Evolutionary conservation across 2,888 invertebrate species (phyloP).

Genomic region (Sphaerophoria taeniata): DNA sequence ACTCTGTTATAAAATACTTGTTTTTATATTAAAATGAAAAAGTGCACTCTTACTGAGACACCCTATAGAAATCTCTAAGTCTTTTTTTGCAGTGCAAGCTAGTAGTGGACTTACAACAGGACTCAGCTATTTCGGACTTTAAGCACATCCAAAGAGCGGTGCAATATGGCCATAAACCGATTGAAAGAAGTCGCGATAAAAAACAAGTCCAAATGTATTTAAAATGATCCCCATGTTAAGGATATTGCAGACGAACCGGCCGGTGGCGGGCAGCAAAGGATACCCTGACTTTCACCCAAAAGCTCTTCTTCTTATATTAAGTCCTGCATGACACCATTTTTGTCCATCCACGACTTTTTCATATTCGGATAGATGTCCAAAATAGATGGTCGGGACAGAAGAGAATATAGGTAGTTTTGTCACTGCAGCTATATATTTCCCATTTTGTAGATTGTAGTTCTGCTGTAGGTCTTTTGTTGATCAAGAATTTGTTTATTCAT

Average conservation of each 20-base stretch:
- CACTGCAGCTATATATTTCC: constrained; percentile 25
- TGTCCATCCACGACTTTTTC: constrained; percentile 6
- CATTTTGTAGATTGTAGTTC: constrained; percentile 27
- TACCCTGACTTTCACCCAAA: constrained; percentile 24
- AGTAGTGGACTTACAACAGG: neutral
- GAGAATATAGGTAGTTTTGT: neutral
- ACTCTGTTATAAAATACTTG: too few species aligned
- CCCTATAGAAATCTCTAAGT: too few species aligned
- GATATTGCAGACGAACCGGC: constrained; percentile 22
- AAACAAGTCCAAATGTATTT: constrained; percentile 43
- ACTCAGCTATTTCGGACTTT: constrained; percentile 8
- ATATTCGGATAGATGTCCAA: constrained; percentile 1
- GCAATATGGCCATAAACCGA: neutral
- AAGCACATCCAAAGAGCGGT: constrained; percentile 26
- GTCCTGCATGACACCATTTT: neutral
- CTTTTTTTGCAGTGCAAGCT: neutral
- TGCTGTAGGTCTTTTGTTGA: constrained; percentile 24
- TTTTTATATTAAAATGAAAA: too few species aligned
- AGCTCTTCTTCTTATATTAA: constrained; percentile 1
- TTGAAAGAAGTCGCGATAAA: constrained; percentile 53
- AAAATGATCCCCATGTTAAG: constrained; percentile 33
- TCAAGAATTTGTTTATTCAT: constrained; percentile 65
- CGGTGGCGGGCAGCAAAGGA: constrained; percentile 5
- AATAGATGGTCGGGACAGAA: neutral
- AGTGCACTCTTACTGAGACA: too few species aligned